Evolutionary conservation across 2,888 invertebrate species (phyloP).

Genomic region (Aleiodes alternator): DNA sequence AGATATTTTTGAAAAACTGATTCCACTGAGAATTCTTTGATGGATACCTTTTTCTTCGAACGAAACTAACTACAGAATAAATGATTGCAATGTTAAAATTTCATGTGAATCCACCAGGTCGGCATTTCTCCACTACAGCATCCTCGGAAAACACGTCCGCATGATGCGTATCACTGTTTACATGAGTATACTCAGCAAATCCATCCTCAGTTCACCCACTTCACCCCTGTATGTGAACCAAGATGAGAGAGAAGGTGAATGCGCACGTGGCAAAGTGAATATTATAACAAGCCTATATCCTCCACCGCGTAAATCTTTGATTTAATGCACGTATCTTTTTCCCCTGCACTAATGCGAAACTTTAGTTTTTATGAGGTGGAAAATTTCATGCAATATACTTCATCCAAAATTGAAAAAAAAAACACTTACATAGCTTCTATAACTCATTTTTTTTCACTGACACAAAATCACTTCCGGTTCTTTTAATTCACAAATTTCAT

Average conservation of each 20-base stretch:
- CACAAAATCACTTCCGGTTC: slow-evolving; percentile 19
- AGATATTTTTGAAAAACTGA: neutral
- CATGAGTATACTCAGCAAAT: slow-evolving; percentile 41
- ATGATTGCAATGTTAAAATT: neutral
- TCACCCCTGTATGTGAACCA: slow-evolving; percentile 10
- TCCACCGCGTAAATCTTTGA: slow-evolving; percentile 2
- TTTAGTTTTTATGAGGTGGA: slow-evolving; percentile 4
- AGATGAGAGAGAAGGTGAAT: slow-evolving; percentile 8
- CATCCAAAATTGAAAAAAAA: slow-evolving; percentile 4
- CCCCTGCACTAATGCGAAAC: neutral
- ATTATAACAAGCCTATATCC: neutral
- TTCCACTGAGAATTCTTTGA: neutral
- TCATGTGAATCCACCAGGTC: neutral
- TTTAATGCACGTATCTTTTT: slow-evolving; percentile 2
- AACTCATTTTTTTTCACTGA: slow-evolving; percentile 47
- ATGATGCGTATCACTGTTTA: slow-evolving; percentile 37
- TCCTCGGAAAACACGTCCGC: slow-evolving; percentile 5
- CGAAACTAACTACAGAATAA: neutral
- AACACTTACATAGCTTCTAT: slow-evolving; percentile 71
- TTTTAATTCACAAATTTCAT: neutral
- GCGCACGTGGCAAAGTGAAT: slow-evolving; percentile 35
- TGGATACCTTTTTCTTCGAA: too few relatives aligned
- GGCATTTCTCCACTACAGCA: neutral
- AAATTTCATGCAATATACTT: neutral
- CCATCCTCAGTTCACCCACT: neutral